Evolutionary conservation across 2,113 vertebrate species (phyloP).

Genomic region (Pseudopipra pipra): DNA sequence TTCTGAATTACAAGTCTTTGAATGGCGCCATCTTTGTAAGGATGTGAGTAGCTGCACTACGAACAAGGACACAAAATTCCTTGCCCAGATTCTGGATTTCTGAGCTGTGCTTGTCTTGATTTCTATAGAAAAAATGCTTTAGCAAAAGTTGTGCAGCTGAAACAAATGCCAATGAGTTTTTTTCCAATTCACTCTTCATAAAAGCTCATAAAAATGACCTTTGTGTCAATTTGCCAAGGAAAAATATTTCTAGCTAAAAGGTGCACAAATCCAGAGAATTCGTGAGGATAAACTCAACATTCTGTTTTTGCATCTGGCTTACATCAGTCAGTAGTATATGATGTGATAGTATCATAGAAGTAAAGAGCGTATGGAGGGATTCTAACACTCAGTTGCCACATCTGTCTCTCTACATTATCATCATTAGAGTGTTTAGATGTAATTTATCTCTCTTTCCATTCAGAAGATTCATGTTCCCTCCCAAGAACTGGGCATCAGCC

Average conservation of each 20-base stretch:
- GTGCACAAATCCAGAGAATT: neutral
- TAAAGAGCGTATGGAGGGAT: neutral
- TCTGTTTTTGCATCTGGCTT: constrained; percentile 6
- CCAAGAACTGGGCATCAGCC: constrained; percentile 26
- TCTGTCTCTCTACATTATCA: constrained; percentile 58
- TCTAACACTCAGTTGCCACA: constrained; percentile 17
- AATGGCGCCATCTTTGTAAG: neutral
- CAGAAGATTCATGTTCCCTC: constrained; percentile 17
- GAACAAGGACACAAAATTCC: neutral
- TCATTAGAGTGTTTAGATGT: constrained; percentile 47
- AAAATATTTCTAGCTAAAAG: neutral
- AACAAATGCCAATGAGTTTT: neutral
- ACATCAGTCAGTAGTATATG: neutral
- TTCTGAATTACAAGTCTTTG: neutral
- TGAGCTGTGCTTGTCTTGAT: neutral
- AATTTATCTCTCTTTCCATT: constrained; percentile 48
- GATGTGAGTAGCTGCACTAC: neutral
- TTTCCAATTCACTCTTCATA: neutral
- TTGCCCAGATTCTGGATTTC: neutral
- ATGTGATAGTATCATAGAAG: neutral
- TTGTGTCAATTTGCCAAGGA: neutral
- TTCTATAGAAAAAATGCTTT: constrained; percentile 37
- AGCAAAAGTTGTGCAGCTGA: neutral
- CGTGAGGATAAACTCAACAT: neutral
- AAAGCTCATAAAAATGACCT: neutral